Evolutionary conservation across 2,113 vertebrate species (phyloP).

Genomic region (Leptobrachium leishanense): DNA sequence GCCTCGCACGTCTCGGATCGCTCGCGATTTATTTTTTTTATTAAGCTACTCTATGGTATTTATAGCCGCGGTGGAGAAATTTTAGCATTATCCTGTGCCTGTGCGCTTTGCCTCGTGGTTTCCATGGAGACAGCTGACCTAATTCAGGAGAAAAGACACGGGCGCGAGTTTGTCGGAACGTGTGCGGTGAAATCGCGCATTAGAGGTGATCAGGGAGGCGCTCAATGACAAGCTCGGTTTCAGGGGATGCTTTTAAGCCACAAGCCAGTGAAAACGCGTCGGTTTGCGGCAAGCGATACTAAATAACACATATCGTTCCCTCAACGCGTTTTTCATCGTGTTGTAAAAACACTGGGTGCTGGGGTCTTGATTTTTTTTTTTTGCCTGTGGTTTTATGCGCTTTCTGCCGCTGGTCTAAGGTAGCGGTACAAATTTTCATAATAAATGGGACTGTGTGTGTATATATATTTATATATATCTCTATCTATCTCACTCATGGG

Average conservation of each 20-base stretch:
- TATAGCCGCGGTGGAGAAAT: constrained; percentile 15
- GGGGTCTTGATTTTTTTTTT: too few relatives aligned
- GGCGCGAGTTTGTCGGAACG: constrained; percentile 3
- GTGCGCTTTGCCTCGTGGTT: constrained; percentile 24
- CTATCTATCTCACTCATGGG: too few relatives aligned
- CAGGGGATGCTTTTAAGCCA: not conserved
- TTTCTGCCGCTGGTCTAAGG: too few relatives aligned
- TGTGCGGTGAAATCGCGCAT: not conserved
- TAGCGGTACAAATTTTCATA: too few relatives aligned
- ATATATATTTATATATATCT: too few relatives aligned
- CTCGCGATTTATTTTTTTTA: not conserved
- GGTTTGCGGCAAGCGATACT: too few relatives aligned
- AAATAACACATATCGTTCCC: too few relatives aligned
- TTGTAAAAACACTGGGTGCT: too few relatives aligned
- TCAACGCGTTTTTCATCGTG: too few relatives aligned
- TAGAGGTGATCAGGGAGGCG: not conserved
- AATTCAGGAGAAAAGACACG: constrained; percentile 9
- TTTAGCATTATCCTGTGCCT: constrained; percentile 9
- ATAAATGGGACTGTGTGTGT: too few relatives aligned
- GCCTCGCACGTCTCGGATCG: too few relatives aligned
- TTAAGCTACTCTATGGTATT: constrained; percentile 6
- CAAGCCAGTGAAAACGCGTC: not conserved
- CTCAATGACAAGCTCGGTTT: not conserved
- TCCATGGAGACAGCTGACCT: constrained; percentile 30
- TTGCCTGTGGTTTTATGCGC: too few relatives aligned